These are phyloP conservation scores for Nemurella pictetii DNA, from an alignment of 2,888 invertebrate species.

Conservation along the genomic window DNA sequence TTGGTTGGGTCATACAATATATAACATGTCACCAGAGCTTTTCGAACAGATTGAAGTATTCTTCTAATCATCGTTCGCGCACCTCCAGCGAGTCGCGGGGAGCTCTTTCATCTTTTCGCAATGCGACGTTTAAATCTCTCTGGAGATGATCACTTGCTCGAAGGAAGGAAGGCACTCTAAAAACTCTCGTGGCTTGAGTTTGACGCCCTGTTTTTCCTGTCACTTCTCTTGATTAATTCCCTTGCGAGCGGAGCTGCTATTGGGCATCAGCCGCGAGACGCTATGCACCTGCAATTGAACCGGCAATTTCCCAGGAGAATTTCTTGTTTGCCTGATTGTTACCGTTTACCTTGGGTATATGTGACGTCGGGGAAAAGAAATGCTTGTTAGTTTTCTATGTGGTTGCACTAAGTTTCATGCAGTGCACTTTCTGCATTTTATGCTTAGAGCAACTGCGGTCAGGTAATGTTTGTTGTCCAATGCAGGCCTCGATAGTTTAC, in stretches of 20 bases:
- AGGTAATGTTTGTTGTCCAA: too few species aligned
- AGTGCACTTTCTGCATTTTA: too few species aligned
- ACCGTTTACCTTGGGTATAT: background rate
- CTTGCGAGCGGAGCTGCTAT: background rate
- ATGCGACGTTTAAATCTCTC: background rate
- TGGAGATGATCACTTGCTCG: background rate
- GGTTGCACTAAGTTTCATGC: too few species aligned
- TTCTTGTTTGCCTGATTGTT: background rate
- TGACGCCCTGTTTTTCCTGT: background rate
- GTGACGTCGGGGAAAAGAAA: background rate
- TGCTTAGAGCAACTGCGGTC: too few species aligned
- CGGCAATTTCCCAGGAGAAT: background rate
- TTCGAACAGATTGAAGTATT: background rate
- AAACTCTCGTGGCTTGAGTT: background rate
- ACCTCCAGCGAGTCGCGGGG: background rate
- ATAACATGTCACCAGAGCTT: background rate
- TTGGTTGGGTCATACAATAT: background rate
- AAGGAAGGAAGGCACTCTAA: too few species aligned
- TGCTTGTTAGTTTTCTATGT: background rate
- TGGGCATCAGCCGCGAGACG: background rate
- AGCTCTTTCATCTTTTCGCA: background rate
- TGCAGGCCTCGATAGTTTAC: too few species aligned
- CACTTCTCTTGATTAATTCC: background rate
- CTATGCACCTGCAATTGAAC: background rate
- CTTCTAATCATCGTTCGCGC: background rate